Percentiles rank a stretch among this genome's conserved stretches.
These are phyloP conservation scores for Fundulus diaphanus DNA, from an alignment of 2,797 vertebrate genomes.

Conservation along the genomic window DNA sequence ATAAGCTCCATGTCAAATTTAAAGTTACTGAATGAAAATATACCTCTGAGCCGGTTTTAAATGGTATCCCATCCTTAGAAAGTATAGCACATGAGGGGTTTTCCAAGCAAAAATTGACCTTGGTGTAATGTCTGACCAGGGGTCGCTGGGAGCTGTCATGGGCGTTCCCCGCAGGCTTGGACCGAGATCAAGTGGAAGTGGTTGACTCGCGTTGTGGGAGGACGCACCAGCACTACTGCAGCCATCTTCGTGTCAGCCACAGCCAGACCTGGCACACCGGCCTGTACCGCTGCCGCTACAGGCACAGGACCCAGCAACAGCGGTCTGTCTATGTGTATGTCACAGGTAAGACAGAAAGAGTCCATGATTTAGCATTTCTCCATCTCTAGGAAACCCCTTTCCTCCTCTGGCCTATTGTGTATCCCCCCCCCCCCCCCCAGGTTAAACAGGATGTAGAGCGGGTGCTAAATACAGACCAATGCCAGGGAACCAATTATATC, in stretches of 20 bases:
- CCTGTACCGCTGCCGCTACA: constrained; percentile 88
- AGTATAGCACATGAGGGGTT: not conserved
- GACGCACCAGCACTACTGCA: constrained; percentile 84
- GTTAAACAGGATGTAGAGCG: constrained; percentile 78
- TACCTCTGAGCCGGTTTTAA: not conserved
- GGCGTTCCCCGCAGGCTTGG: constrained; percentile 84
- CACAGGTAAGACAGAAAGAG: constrained; percentile 86
- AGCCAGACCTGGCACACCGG: constrained; percentile 88
- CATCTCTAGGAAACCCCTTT: constrained; percentile 21
- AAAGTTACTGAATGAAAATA: not conserved
- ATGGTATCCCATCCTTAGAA: not conserved
- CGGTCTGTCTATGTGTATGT: constrained; percentile 90
- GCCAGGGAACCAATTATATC: constrained; percentile 79
- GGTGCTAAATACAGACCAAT: constrained; percentile 79
- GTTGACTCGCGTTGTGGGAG: constrained; percentile 85
- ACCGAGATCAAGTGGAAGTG: constrained; percentile 80
- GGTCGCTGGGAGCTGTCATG: constrained; percentile 89
- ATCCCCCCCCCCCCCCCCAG: constrained; percentile 57
- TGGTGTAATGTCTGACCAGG: constrained; percentile 71
- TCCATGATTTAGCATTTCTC: not conserved
- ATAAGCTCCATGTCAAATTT: not conserved
- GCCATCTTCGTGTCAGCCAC: constrained; percentile 82
- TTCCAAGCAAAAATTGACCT: not conserved
- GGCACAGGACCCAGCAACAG: constrained; percentile 74
- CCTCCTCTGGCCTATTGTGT: constrained; percentile 58